These are phyloP conservation scores for Hetaerina americana DNA, from an alignment of 1,140 invertebrate species.

Conservation along the genomic window DNA sequence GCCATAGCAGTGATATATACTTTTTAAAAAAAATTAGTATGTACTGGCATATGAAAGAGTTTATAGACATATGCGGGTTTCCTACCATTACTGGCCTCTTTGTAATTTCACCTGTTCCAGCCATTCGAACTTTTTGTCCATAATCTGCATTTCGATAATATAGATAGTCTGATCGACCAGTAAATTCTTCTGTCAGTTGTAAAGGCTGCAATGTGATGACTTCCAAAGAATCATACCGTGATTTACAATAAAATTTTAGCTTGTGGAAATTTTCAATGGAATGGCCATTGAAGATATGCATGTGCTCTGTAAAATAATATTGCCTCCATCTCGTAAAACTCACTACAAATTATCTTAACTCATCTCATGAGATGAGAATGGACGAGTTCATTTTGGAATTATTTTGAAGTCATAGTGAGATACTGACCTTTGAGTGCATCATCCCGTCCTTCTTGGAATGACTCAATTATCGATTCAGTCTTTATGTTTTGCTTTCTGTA, in stretches of 20 bases:
- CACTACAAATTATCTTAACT: too few relatives aligned
- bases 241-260: conserved; percentile 53
- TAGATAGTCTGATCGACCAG: conserved; percentile 45
- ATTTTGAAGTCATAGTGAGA: too few relatives aligned
- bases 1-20: neutral
- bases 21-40: neutral
- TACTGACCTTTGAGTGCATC: conserved; percentile 59
- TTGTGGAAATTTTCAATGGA: conserved; percentile 41
- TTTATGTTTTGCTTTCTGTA: conserved; percentile 42
- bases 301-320: conserved; percentile 42
- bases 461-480: conserved; percentile 43
- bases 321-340: too few relatives aligned
- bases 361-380: too few relatives aligned
- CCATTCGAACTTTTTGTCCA: conserved; percentile 23
- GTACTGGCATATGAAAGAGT: neutral
- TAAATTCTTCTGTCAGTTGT: conserved; percentile 48
- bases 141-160: conserved; percentile 34
- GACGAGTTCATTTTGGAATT: too few relatives aligned
- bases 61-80: conserved; percentile 2
- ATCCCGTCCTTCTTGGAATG: conserved; percentile 48
- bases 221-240: conserved; percentile 49
- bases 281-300: conserved; percentile 35
- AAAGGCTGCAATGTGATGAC: conserved; percentile 42
- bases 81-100: conserved; percentile 30
- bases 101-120: conserved; percentile 26